These are phyloP conservation scores for Anthrax anthrax DNA, from an alignment of 2,888 invertebrate species.

Conservation along the genomic window DNA sequence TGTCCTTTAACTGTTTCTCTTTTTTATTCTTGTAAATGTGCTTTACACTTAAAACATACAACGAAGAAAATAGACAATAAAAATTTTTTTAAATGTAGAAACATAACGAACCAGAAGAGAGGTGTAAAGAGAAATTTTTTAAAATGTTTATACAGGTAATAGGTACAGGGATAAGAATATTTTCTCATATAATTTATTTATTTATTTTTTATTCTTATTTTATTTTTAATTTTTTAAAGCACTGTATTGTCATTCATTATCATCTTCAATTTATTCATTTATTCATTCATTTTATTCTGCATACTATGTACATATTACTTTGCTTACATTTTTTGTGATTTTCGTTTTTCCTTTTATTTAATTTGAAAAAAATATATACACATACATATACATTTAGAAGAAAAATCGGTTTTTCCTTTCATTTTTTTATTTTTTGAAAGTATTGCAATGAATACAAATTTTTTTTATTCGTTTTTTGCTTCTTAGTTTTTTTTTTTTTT, in stretches of 20 bases:
- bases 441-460: no score
- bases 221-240: neutral
- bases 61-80: no score
- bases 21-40: no score
- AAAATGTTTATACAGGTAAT: no score
- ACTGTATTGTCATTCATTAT: neutral
- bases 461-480: neutral
- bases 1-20: no score
- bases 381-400: neutral
- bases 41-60: no score
- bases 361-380: neutral
- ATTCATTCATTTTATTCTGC: neutral
- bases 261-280: neutral
- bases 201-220: no score
- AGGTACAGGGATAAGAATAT: neutral
- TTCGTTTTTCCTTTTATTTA: neutral
- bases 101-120: no score
- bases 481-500: neutral
- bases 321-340: neutral
- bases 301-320: neutral
- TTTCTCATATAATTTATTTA: no score
- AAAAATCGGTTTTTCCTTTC: slow-evolving; percentile 4
- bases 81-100: no score
- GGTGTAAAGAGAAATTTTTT: no score
- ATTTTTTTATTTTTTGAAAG: slow-evolving; percentile 1